Percentiles rank a stretch among this genome's conserved stretches.
phyloP scores from a whole-genome alignment of 2,113 vertebrate species.

The Thryonomys swinderianus region DNA sequence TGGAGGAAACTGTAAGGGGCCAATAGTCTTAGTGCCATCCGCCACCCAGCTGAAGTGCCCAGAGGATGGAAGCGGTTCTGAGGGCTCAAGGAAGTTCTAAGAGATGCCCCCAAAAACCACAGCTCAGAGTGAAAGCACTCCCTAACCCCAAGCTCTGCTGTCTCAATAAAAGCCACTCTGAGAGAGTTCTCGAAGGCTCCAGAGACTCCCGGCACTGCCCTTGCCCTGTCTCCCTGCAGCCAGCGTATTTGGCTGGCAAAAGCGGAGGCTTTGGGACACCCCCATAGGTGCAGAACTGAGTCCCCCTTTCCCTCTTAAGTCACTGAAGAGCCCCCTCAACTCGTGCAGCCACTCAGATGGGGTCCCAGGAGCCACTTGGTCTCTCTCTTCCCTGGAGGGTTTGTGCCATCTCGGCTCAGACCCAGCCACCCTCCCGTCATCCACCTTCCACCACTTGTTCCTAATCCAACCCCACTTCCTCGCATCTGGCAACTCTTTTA shows the following conservation, averaged over 20 bases:
- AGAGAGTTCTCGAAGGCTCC: neutral
- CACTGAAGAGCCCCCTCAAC: rapidly evolving
- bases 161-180: neutral
- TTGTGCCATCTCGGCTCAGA: neutral
- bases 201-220: neutral
- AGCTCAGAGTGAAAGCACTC: neutral
- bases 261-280: neutral
- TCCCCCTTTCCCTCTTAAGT: rapidly evolving
- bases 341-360: neutral
- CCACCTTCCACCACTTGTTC: neutral
- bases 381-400: neutral
- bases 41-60: neutral
- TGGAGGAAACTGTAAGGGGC: neutral
- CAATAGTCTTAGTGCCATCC: neutral
- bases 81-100: neutral
- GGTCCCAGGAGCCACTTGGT: neutral
- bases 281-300: too few species aligned
- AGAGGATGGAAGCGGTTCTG: neutral
- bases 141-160: neutral
- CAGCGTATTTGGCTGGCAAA: rapidly evolving
- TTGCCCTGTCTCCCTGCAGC: neutral
- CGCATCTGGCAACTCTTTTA: neutral
- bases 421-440: rapidly evolving
- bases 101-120: neutral
- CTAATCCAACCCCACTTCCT: neutral